A percentile compares a stretch with the other conserved stretches of the same genome.
These are phyloP conservation scores for Sebastiscus tertius DNA, from an alignment of 2,797 vertebrate species.

Conservation along the genomic window DNA sequence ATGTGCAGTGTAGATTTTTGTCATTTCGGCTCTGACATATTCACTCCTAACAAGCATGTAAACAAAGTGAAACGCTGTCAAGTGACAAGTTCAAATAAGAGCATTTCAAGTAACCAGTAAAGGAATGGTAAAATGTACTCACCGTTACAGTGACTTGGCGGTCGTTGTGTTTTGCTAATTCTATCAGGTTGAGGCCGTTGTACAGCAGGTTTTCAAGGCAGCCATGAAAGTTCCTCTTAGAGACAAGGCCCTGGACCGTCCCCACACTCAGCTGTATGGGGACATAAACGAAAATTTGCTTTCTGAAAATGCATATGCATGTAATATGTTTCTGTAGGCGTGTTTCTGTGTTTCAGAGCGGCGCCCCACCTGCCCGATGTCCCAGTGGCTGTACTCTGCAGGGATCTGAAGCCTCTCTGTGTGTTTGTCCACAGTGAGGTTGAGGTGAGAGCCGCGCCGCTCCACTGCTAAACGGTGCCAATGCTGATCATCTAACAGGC, in stretches of 20 bases:
- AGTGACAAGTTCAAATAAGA: neutral
- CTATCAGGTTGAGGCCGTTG: slow-evolving; percentile 86
- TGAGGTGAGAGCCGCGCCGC: slow-evolving; percentile 83
- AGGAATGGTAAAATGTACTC: slow-evolving; percentile 29
- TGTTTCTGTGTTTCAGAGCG: no score
- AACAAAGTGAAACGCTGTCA: neutral
- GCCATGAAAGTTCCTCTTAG: slow-evolving; percentile 86
- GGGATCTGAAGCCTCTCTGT: slow-evolving; percentile 84
- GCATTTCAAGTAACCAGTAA: neutral
- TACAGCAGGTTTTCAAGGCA: slow-evolving; percentile 93
- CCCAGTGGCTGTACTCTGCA: slow-evolving; percentile 85
- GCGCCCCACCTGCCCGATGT: slow-evolving; percentile 88
- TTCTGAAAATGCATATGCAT: no score
- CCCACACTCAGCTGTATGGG: slow-evolving; percentile 89
- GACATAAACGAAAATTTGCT: neutral
- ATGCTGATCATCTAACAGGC: slow-evolving; percentile 94
- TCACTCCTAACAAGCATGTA: neutral
- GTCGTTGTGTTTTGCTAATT: slow-evolving; percentile 79
- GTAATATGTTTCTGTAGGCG: no score
- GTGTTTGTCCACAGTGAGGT: slow-evolving; percentile 93
- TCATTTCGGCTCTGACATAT: no score
- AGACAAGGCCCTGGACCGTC: slow-evolving; percentile 75
- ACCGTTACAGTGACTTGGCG: slow-evolving; percentile 83
- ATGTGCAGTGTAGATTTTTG: neutral
- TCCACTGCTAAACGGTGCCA: slow-evolving; percentile 91